Percentiles rank a stretch among this genome's conserved stretches.
These are phyloP conservation scores for Paracanthobrama guichenoti DNA, from an alignment of 2,113 vertebrate genomes.

Conservation along the genomic window DNA sequence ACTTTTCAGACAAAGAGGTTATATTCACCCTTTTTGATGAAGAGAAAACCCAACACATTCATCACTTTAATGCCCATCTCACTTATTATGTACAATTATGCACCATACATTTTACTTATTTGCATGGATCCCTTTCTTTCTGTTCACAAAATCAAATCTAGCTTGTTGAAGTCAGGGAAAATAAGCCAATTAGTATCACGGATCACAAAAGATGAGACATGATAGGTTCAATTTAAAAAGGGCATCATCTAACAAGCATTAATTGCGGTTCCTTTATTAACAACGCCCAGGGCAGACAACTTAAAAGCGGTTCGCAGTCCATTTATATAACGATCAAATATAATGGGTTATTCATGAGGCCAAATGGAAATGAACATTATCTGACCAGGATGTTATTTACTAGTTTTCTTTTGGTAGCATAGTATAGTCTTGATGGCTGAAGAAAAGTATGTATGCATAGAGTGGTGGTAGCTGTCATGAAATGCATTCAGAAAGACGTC, in stretches of 20 bases:
- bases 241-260: slow-evolving; percentile 35
- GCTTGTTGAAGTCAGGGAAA: slow-evolving; percentile 19
- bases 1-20: slow-evolving; percentile 19
- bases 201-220: slow-evolving; percentile 36
- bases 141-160: slow-evolving; percentile 6
- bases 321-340: slow-evolving; percentile 10
- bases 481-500: not conserved
- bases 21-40: slow-evolving; percentile 27
- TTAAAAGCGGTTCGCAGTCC: not conserved
- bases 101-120: slow-evolving; percentile 11
- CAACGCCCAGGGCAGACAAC: slow-evolving; percentile 10
- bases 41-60: not conserved
- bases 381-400: not conserved
- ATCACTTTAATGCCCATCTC: not conserved
- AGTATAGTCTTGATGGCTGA: not conserved
- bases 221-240: slow-evolving; percentile 26
- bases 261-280: slow-evolving; percentile 31
- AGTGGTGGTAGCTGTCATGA: not conserved
- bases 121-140: not conserved
- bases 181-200: slow-evolving; percentile 39
- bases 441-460: not conserved
- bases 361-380: not conserved
- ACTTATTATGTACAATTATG: not conserved
- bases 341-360: slow-evolving; percentile 17
- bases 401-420: not conserved